These are phyloP conservation scores for Pinna nobilis DNA, from an alignment of 1,140 invertebrate genomes.

Conservation along the genomic window DNA sequence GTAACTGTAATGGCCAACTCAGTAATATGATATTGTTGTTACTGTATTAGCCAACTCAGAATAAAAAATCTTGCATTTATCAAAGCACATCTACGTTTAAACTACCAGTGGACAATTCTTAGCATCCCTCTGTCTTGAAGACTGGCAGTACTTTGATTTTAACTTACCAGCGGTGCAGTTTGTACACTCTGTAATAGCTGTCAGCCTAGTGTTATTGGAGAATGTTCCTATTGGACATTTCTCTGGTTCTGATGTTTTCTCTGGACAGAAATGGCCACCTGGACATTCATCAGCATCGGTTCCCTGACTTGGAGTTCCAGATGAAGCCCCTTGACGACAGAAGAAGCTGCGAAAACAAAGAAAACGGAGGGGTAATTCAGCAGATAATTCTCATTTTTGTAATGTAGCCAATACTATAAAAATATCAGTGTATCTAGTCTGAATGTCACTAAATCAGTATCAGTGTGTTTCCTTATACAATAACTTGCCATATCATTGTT, in stretches of 20 bases:
- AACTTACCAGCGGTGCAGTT: slow-evolving; percentile 66
- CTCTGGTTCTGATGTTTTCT: slow-evolving; percentile 58
- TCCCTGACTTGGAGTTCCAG: slow-evolving; percentile 65
- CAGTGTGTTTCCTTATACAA: too few species aligned
- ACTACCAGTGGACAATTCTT: too few species aligned
- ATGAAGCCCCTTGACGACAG: slow-evolving; percentile 63
- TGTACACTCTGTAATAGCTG: slow-evolving; percentile 50
- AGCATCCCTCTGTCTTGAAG: too few species aligned
- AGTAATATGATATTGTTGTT: too few species aligned
- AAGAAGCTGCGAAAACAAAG: slow-evolving; percentile 57
- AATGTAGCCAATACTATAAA: too few species aligned
- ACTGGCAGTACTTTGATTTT: too few species aligned
- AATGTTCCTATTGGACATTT: slow-evolving; percentile 68
- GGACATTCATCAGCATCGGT: slow-evolving; percentile 67
- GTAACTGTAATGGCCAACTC: too few species aligned
- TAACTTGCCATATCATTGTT: too few species aligned
- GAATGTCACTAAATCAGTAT: too few species aligned
- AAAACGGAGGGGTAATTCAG: background rate
- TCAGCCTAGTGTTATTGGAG: slow-evolving; percentile 57
- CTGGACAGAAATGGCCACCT: slow-evolving; percentile 65
- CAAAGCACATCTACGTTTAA: too few species aligned
- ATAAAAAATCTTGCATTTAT: background rate
- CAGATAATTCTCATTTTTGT: background rate
- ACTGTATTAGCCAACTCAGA: too few species aligned
- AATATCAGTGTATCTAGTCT: too few species aligned